Evolutionary conservation across 2,888 invertebrate genomes (phyloP).

Genomic region (Lasioglossum calceatum): DNA sequence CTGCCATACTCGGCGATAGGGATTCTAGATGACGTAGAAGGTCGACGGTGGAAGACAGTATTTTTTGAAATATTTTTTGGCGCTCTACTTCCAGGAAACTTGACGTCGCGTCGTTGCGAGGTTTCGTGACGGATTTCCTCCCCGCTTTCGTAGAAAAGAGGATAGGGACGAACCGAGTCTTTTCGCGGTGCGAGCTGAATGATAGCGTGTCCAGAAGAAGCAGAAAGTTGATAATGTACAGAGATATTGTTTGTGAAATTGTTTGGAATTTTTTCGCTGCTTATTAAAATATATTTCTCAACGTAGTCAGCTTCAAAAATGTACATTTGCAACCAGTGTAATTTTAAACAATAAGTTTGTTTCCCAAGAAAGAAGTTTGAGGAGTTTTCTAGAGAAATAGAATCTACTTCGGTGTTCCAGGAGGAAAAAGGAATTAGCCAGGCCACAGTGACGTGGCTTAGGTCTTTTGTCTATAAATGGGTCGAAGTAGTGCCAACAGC

Average conservation of each 20-base stretch:
- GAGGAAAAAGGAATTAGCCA: constrained; percentile 9
- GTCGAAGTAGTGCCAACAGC: constrained; percentile 22
- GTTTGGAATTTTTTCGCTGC: neutral
- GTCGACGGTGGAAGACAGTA: neutral
- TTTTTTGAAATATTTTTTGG: neutral
- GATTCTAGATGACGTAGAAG: neutral
- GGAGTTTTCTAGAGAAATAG: neutral
- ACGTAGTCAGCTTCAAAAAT: neutral
- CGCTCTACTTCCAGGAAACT: neutral
- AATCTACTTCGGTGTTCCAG: neutral
- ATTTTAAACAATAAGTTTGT: neutral
- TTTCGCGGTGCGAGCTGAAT: neutral
- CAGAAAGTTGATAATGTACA: neutral
- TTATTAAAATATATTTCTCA: neutral
- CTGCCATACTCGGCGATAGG: neutral
- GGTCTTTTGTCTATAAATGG: constrained; percentile 9
- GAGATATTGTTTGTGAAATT: neutral
- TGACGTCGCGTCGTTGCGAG: neutral
- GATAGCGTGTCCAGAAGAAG: neutral
- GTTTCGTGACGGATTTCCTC: neutral
- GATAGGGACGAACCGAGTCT: neutral
- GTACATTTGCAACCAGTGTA: neutral
- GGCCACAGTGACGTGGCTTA: neutral
- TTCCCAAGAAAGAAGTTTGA: neutral
- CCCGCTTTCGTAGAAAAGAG: neutral